These are phyloP conservation scores for Scleropages formosus DNA, from an alignment of 2,797 vertebrate genomes.

Conservation along the genomic window DNA sequence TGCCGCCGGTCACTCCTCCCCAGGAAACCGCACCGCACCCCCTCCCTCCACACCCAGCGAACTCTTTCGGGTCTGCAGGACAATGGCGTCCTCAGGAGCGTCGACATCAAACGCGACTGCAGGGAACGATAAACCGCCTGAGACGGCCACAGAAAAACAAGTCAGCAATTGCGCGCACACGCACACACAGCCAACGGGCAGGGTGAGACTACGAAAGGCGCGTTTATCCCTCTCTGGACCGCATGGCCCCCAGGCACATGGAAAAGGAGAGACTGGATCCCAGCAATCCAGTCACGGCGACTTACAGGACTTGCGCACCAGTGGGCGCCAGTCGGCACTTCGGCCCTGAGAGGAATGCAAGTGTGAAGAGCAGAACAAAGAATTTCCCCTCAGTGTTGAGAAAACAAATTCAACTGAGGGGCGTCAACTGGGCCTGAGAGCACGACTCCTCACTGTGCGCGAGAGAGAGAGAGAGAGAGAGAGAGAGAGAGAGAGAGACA, in stretches of 20 bases:
- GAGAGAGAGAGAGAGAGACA: no score
- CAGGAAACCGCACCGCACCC: constrained; percentile 70
- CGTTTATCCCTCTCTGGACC: background rate
- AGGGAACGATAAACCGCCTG: constrained; percentile 12
- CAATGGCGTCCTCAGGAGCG: constrained; percentile 62
- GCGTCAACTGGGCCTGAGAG: no score
- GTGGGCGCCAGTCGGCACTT: background rate
- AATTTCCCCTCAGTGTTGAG: constrained; percentile 8
- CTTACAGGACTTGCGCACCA: background rate
- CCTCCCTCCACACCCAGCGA: constrained; percentile 33
- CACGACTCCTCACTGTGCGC: no score
- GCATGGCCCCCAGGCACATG: background rate
- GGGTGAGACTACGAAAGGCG: background rate
- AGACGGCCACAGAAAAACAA: constrained; percentile 27
- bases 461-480: no score
- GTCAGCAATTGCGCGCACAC: constrained; percentile 28
- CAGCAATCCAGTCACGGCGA: background rate
- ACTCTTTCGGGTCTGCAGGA: constrained; percentile 56
- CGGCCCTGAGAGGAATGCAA: background rate
- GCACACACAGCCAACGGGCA: constrained; percentile 30
- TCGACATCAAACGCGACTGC: constrained; percentile 43
- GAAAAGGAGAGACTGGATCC: background rate
- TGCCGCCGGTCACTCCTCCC: constrained; percentile 51
- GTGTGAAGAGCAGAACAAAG: background rate
- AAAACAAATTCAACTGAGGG: constrained; percentile 16